phyloP scores from a whole-genome alignment of 2,888 invertebrate genomes.

The Stenodema calcarata region DNA sequence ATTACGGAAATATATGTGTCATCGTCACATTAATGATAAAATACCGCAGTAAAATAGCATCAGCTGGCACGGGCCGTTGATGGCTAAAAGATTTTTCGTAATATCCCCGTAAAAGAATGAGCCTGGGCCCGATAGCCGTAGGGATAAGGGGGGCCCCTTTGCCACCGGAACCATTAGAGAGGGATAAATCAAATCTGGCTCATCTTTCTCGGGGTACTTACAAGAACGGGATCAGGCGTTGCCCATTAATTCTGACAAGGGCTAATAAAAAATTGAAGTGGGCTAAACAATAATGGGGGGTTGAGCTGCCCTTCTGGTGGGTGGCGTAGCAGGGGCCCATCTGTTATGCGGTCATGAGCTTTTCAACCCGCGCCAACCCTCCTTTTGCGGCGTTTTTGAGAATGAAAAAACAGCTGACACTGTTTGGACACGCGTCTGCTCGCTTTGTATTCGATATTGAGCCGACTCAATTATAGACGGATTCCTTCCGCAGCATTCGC shows the following conservation, averaged over 20 bases:
- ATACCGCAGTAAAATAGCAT: neutral
- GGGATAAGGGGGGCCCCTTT: neutral
- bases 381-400: neutral
- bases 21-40: too few species aligned
- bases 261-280: conserved; percentile 52
- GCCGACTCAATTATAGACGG: conserved; percentile 47
- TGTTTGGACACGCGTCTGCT: conserved; percentile 46
- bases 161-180: conserved; percentile 31
- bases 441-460: neutral
- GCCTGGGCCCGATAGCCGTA: neutral
- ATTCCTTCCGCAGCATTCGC: neutral
- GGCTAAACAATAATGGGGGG: conserved; percentile 31
- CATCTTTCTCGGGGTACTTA: conserved; percentile 26
- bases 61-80: neutral
- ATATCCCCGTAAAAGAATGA: neutral
- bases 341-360: conserved; percentile 47
- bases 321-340: conserved; percentile 30
- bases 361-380: neutral
- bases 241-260: conserved; percentile 50
- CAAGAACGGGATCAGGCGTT: conserved; percentile 35
- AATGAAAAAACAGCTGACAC: conserved; percentile 41
- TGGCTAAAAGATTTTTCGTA: neutral
- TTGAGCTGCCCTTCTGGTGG: neutral
- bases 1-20: neutral
- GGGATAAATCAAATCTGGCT: conserved; percentile 48